A percentile compares a stretch with the other conserved stretches of the same genome.
These are phyloP conservation scores for Drosophila yakuba DNA, from an alignment of 1,140 invertebrate species.

Conservation along the genomic window DNA sequence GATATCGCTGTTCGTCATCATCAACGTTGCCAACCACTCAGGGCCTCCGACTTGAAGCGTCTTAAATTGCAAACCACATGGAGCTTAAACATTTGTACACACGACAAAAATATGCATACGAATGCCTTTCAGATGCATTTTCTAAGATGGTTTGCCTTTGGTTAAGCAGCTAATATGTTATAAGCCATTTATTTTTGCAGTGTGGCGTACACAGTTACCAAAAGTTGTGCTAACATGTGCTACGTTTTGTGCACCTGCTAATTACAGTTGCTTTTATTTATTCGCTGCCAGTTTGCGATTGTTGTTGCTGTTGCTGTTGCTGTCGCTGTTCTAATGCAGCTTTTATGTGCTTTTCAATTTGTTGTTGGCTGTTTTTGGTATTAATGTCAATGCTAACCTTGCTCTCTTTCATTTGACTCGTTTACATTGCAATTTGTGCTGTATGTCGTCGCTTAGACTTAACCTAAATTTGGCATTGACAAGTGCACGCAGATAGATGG, in stretches of 20 bases:
- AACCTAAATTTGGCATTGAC: slow-evolving; percentile 44
- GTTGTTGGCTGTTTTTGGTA: slow-evolving; percentile 69
- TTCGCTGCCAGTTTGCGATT: slow-evolving; percentile 22
- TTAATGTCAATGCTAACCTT: slow-evolving; percentile 81
- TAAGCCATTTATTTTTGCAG: not conserved
- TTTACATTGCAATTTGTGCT: slow-evolving; percentile 62
- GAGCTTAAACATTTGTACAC: slow-evolving; percentile 30
- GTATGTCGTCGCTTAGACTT: slow-evolving; percentile 34
- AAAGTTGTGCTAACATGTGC: slow-evolving; percentile 39
- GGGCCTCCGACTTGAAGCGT: slow-evolving; percentile 56
- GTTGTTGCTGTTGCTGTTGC: slow-evolving; percentile 19
- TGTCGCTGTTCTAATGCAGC: slow-evolving; percentile 54
- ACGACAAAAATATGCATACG: not conserved
- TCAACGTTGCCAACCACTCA: slow-evolving; percentile 44
- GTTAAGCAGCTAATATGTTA: not conserved
- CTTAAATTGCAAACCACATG: slow-evolving; percentile 81
- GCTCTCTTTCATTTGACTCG: slow-evolving; percentile 76
- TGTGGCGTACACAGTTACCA: slow-evolving; percentile 34
- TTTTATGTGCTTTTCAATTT: slow-evolving; percentile 70
- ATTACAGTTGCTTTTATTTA: slow-evolving; percentile 76
- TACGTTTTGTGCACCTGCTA: slow-evolving; percentile 75
- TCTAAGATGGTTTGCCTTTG: no score
- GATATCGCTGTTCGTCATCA: slow-evolving; percentile 61
- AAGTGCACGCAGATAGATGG: slow-evolving; percentile 5
- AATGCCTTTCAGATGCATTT: not conserved